Conservation (phyloP, 2,888 invertebrate genomes). For the Podabrus alpinus region DNA sequence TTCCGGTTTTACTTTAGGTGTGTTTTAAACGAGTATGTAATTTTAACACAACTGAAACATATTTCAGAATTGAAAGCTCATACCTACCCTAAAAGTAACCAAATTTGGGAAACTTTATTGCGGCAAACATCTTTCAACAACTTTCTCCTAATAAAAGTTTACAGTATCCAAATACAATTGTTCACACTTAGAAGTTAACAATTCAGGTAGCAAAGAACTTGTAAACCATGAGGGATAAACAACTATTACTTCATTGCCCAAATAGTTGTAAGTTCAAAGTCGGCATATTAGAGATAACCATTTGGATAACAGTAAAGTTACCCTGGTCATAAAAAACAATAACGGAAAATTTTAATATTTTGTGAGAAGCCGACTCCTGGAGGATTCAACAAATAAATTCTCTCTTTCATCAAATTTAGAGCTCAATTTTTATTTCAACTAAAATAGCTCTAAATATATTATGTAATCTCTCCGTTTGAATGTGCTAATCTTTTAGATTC, state of each 20-base stretch:
- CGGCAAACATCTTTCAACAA: neutral
- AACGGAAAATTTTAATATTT: neutral
- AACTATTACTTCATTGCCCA: neutral
- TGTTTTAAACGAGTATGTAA: constrained; percentile 2
- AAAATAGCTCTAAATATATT: neutral
- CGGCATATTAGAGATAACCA: neutral
- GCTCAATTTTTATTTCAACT: constrained; percentile 5
- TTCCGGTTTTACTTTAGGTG: constrained; percentile 23
- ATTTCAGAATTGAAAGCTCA: neutral
- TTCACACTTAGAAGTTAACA: neutral
- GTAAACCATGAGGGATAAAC: neutral
- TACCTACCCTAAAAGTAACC: neutral
- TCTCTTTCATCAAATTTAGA: neutral
- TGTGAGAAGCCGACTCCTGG: no score
- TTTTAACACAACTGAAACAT: neutral
- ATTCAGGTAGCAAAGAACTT: neutral
- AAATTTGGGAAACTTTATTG: neutral
- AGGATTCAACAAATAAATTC: neutral
- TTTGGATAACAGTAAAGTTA: neutral
- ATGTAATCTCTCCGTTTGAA: constrained; percentile 28
- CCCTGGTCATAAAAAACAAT: neutral
- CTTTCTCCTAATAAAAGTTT: neutral
- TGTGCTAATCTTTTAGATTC: constrained; percentile 42
- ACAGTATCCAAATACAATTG: neutral
- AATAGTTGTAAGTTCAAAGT: neutral